Base-by-base conservation (phyloP, 2,113 vertebrate genomes). In the Amblyornis subalaris region DNA sequence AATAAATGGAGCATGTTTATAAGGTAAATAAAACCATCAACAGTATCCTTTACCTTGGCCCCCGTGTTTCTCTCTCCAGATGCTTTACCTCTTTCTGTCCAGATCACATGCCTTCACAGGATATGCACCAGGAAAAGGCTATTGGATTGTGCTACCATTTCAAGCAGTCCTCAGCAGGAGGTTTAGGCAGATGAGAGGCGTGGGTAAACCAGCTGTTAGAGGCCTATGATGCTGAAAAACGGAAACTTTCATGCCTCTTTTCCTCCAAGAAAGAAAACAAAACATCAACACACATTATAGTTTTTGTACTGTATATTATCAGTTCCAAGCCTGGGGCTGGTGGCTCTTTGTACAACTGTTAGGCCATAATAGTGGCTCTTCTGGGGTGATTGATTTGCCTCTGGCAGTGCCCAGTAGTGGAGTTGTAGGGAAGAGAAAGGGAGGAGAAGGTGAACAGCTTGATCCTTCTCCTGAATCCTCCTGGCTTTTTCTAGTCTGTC, bases 21-120 rank as follows among this genome's bases (percentile, higher is more conserved):
- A 82, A 92, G 66, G 19, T 66, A 95, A 93, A 93, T 70, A 95
- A 76, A 87, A 73, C 47, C 11, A 82, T 42, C 73, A 91, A 45
- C 62, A 54, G 75, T 90, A 92, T 89, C 60, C 88, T 80, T 90
- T 88, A 86, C 60, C 23, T 58, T 26, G 60, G 55, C 20, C 10
- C 10, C 9, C 24, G 26, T 24, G 25, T 66, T 73, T 55, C 45
- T 77, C 23, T 76, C 33, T 75, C 53, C 61, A 85, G 69, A 81
- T 64, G 23, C 47, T 77, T 94, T 71, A 42, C 31, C 18, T 82
- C 14, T 17, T 26, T 78, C 66, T 69, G 42, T 26, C 16, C 21
- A 61, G 62, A 78, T 42, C 61, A 35, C 26, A 22, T 33, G 33
- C 38, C 50, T 76, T 57, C 42, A 33, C 26, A 78, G 83, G 73